Percentiles rank a stretch among this genome's conserved stretches.
Evolutionary conservation across 2,888 invertebrate species (phyloP).

Genomic region (Lordiphosa fenestrarum): DNA sequence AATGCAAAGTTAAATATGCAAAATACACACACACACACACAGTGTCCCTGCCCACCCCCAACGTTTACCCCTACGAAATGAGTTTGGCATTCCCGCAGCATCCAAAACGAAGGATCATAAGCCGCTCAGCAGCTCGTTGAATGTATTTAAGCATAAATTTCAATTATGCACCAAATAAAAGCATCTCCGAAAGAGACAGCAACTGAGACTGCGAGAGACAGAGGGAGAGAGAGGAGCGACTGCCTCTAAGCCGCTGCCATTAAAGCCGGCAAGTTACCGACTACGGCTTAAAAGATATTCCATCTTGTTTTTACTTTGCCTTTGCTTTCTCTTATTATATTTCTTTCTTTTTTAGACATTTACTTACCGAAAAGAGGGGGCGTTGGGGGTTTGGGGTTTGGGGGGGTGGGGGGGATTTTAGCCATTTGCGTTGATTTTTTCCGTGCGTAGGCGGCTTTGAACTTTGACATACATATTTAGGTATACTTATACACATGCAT

Average conservation of each 20-base stretch:
- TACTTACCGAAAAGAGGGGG: neutral
- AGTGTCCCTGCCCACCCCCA: neutral
- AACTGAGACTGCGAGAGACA: neutral
- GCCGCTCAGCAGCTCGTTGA: slow-evolving; percentile 57
- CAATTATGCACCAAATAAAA: slow-evolving; percentile 60
- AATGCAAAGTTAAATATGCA: slow-evolving; percentile 63
- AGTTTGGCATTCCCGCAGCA: slow-evolving; percentile 17
- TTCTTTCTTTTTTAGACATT: slow-evolving; percentile 7
- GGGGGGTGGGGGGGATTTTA: slow-evolving; percentile 10
- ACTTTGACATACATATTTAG: slow-evolving; percentile 4
- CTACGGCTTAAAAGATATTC: slow-evolving; percentile 53
- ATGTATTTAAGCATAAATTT: slow-evolving; percentile 64
- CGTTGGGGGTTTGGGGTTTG: neutral
- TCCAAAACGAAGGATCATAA: slow-evolving; percentile 45
- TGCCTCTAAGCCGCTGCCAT: slow-evolving; percentile 49
- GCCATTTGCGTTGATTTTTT: slow-evolving; percentile 28
- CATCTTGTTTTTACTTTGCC: slow-evolving; percentile 37
- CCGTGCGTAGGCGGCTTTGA: slow-evolving; percentile 4
- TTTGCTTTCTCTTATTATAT: slow-evolving; percentile 2
- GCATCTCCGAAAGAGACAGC: slow-evolving; percentile 15
- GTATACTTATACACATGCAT: neutral
- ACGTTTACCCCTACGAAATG: slow-evolving; percentile 10
- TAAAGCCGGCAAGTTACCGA: slow-evolving; percentile 53
- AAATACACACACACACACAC: slow-evolving; percentile 38
- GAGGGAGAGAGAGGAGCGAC: neutral